Percentiles rank a stretch among this genome's conserved stretches.
phyloP scores from a whole-genome alignment of 1,140 invertebrate species.

The Drosophila ohnishii region DNA sequence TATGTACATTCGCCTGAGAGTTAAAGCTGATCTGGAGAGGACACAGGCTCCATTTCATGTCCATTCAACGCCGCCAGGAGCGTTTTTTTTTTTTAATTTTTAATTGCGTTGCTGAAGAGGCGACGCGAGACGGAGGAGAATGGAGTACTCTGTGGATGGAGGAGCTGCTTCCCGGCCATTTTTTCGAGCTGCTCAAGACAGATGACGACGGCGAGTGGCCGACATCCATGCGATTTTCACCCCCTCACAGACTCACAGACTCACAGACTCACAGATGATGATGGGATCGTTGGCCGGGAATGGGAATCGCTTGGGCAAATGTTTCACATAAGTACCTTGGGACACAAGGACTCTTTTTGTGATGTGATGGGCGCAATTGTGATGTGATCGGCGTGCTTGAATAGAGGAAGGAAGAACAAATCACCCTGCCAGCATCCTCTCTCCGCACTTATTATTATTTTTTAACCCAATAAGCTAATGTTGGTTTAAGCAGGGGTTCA shows the following conservation, averaged over 20 bases:
- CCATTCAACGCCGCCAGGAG: conserved; percentile 9
- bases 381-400: conserved; percentile 40
- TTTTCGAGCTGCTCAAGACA: conserved; percentile 24
- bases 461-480: conserved; percentile 63
- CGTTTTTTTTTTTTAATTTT: not conserved
- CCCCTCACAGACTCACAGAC: conserved; percentile 6
- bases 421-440: conserved; percentile 21
- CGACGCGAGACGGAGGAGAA: conserved; percentile 5
- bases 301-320: conserved; percentile 38
- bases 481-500: conserved; percentile 39
- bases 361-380: conserved; percentile 28
- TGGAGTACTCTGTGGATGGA: not conserved
- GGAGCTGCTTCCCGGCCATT: conserved; percentile 20
- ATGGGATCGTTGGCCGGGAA: conserved; percentile 9
- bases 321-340: conserved; percentile 38
- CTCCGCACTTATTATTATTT: conserved; percentile 18
- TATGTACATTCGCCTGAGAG: not conserved
- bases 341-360: conserved; percentile 27
- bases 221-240: conserved; percentile 25
- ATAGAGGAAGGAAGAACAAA: conserved; percentile 36
- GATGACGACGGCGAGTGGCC: conserved; percentile 24
- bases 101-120: conserved; percentile 11
- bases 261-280: not conserved
- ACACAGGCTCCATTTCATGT: conserved; percentile 6
- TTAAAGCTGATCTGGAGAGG: conserved; percentile 22